Evolutionary conservation across 1,140 invertebrate species (phyloP).

Genomic region (Halictus rubicundus): DNA sequence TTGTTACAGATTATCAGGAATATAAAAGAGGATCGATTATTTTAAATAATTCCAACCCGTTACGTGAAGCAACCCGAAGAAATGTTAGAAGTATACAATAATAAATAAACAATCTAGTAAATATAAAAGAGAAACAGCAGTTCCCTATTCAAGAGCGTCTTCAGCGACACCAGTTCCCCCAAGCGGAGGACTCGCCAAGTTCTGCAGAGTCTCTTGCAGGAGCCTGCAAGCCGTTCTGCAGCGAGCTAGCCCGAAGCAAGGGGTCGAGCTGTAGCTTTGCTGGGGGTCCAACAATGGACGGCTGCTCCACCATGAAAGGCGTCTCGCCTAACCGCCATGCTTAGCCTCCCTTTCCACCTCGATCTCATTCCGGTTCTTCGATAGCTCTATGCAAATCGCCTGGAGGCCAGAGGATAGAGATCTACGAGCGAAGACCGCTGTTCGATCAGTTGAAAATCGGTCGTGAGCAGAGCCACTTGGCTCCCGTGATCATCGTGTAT

Average conservation of each 20-base stretch:
- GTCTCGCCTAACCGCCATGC: slow-evolving; percentile 9
- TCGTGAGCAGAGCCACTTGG: slow-evolving; percentile 26
- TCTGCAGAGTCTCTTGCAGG: slow-evolving; percentile 35
- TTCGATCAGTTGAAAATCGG: slow-evolving; percentile 56
- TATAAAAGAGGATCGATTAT: too few relatives aligned
- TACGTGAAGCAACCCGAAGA: too few relatives aligned
- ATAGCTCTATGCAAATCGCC: slow-evolving; percentile 79
- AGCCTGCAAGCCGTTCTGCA: slow-evolving; percentile 35
- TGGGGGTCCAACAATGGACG: slow-evolving; percentile 77
- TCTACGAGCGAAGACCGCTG: slow-evolving; percentile 19
- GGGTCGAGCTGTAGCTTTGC: slow-evolving; percentile 70
- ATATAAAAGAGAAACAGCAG: too few relatives aligned
- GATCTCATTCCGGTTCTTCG: slow-evolving; percentile 62
- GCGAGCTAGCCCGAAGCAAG: slow-evolving; percentile 50
- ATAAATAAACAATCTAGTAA: too few relatives aligned
- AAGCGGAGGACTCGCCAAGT: slow-evolving; percentile 28
- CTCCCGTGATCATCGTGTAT: background rate
- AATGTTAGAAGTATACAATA: too few relatives aligned
- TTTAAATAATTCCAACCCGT: too few relatives aligned
- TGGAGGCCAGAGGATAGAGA: slow-evolving; percentile 31
- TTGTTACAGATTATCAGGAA: too few relatives aligned
- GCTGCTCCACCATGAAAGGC: slow-evolving; percentile 66
- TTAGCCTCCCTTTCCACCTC: slow-evolving; percentile 64
- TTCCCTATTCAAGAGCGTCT: too few relatives aligned
- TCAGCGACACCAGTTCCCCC: slow-evolving; percentile 3